Evolutionary conservation across 1,140 invertebrate species (phyloP), one percentile per base, ranked within the genome.

Genomic region (Centruroides sculpturatus): DNA sequence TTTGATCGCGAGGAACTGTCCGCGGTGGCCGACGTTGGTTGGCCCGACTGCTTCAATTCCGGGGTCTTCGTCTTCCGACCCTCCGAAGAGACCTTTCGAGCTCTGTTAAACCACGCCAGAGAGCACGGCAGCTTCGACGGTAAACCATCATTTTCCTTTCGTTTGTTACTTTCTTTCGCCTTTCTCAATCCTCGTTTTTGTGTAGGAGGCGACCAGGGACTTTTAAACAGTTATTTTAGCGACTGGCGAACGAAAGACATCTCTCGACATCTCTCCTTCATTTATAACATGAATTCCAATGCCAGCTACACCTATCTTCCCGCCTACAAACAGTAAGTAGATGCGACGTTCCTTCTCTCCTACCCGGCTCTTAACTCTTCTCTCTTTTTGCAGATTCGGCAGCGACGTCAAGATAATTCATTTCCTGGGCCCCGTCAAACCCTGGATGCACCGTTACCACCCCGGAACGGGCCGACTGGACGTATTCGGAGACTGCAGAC

Each of bases 251-350:
- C 83, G 58, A 84, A 85, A 66, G 93, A 97, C 72, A 94, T 93
- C 63, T 82, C 78, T 50, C 90, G 87, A 74, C 92, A 95, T 77
- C 79, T 99, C 62, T 93, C 97, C 7, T 99, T 99, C 73, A 83
- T 94, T 55, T 99, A 98, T 77, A 99, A 99, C 73, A 91, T 98
- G 76, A 91, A 89, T 64, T 91, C 92, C 7, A 89, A 89, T 58
- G 88, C 92, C 34, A 87, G 88, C 67, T 99, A 99, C 72, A 92
- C 92, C 23, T 99, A 99, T 76, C 78, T 94, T 68, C 95, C 97
- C 35, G 97, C 97, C 41, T 90, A 93, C 72, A 95, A 93, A 84
- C 85, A 93, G 94, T 98, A 78, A 83, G 83, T 49, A 49, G 48
- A 49, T 49, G n/a, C 9, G 48, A 49, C 9, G n/a, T 10, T 49